phyloP scores from a whole-genome alignment of 2,797 vertebrate species.

The Leptatherina wallacei region DNA sequence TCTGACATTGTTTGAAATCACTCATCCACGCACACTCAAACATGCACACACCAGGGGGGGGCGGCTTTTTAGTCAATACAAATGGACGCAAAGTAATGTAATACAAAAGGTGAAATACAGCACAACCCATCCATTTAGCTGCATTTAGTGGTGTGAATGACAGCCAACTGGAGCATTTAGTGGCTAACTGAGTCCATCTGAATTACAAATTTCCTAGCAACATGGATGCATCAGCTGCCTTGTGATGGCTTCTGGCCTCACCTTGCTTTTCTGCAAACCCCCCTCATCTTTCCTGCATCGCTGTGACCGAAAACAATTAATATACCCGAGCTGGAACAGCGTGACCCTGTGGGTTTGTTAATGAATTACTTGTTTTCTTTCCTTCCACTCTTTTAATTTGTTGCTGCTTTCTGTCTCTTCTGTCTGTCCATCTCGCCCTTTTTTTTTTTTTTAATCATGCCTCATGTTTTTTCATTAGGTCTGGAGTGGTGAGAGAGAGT shows the following conservation, averaged over 20 bases:
- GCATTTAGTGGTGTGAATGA: conserved; percentile 25
- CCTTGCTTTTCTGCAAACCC: background rate
- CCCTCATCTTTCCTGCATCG: background rate
- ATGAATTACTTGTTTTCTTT: conserved; percentile 24
- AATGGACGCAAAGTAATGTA: conserved; percentile 35
- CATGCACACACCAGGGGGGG: background rate
- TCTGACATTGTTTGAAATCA: background rate
- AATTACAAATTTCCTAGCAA: conserved; percentile 14
- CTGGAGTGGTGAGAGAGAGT: conserved; percentile 53
- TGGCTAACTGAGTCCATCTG: background rate
- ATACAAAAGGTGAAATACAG: conserved; percentile 32
- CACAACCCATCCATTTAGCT: conserved; percentile 37
- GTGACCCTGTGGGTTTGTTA: conserved; percentile 18
- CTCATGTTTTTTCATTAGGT: conserved; percentile 75
- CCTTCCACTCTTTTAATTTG: conserved; percentile 13
- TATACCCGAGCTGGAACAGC: conserved; percentile 21
- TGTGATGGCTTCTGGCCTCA: conserved; percentile 1
- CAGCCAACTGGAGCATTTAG: conserved; percentile 12
- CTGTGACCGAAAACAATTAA: conserved; percentile 35
- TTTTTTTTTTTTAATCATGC: conserved; percentile 43
- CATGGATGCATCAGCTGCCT: conserved; percentile 19
- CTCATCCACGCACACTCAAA: conserved; percentile 15
- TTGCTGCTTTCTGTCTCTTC: background rate
- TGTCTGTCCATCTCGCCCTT: conserved; percentile 35
- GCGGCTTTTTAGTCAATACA: conserved; percentile 34